These are phyloP conservation scores for Rhineura floridana DNA, from an alignment of 2,113 vertebrate genomes.

Conservation along the genomic window DNA sequence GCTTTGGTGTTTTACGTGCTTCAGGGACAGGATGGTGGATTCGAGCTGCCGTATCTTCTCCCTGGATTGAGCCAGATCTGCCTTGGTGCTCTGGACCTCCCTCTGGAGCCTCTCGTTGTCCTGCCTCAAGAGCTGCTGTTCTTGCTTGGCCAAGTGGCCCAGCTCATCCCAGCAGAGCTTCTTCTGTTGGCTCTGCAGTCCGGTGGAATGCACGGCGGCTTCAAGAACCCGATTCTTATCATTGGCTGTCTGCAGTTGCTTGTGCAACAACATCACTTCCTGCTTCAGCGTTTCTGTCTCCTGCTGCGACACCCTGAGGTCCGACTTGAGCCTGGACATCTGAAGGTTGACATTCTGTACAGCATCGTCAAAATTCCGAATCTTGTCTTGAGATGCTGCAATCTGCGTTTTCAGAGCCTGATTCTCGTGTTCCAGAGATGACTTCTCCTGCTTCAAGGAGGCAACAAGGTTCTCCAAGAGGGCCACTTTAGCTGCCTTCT, in stretches of 20 bases:
- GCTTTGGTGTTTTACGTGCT: conserved; percentile 81
- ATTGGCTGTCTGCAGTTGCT: conserved; percentile 80
- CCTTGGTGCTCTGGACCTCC: conserved; percentile 72
- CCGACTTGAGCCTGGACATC: conserved; percentile 77
- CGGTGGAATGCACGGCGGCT: conserved; percentile 74
- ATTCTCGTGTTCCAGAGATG: conserved; percentile 77
- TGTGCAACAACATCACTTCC: conserved; percentile 81
- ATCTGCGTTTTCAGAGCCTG: conserved; percentile 79
- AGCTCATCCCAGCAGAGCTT: conserved; percentile 77
- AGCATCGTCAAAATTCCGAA: conserved; percentile 79
- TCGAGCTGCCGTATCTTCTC: conserved; percentile 91
- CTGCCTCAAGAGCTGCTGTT: conserved; percentile 82
- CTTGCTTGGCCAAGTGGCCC: conserved; percentile 78
- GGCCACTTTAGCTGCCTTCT: conserved; percentile 74
- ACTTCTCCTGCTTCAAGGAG: conserved; percentile 79
- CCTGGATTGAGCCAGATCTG: conserved; percentile 78
- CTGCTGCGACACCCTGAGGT: conserved; percentile 80
- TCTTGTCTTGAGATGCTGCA: conserved; percentile 80
- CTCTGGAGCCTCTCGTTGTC: conserved; percentile 86
- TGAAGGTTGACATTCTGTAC: conserved; percentile 83
- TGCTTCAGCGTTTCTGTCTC: conserved; percentile 87
- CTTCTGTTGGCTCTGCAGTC: conserved; percentile 79
- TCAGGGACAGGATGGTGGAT: conserved; percentile 75
- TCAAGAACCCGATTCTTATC: conserved; percentile 86
- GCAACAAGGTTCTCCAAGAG: conserved; percentile 77